Conservation (phyloP, 2,888 invertebrate genomes). For the Stictocephala bisonia region DNA sequence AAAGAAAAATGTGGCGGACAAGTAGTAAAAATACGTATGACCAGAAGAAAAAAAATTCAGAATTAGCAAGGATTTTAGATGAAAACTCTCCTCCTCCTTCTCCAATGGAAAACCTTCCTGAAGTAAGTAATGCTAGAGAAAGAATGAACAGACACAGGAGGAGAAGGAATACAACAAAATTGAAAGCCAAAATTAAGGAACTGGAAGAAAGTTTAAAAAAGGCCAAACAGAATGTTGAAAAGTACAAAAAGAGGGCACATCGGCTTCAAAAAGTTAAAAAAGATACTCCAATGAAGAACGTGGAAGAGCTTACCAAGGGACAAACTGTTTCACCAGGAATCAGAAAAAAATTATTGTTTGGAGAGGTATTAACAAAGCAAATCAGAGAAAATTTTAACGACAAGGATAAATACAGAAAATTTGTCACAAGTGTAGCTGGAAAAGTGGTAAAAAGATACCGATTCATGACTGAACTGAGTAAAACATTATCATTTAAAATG, state of each 20-base stretch:
- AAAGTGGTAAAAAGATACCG: conserved; percentile 14
- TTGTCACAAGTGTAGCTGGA: conserved; percentile 2
- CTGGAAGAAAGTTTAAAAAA: conserved; percentile 32
- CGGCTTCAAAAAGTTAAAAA: conserved; percentile 20
- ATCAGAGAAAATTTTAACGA: conserved; percentile 32
- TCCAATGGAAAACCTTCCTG: conserved; percentile 1
- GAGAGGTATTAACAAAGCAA: conserved; percentile 17
- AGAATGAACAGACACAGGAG: conserved; percentile 17
- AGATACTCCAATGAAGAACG: conserved; percentile 22
- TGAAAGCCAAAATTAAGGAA: conserved; percentile 23
- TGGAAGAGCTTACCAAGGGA: conserved; percentile 14
- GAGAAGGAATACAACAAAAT: conserved; percentile 30
- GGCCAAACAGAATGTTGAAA: conserved; percentile 10
- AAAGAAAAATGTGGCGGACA: conserved; percentile 13
- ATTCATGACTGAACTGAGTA: conserved; percentile 14
- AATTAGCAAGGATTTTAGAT: conserved; percentile 3
- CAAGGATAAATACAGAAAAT: conserved; percentile 17
- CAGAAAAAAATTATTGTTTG: conserved; percentile 15
- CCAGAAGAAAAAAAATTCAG: conserved; percentile 9
- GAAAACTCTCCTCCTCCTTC: conserved; percentile 24
- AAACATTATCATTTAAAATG: conserved; percentile 30
- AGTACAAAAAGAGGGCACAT: conserved; percentile 29
- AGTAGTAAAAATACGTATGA: conserved; percentile 24
- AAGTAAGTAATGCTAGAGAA: not conserved
- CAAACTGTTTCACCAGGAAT: conserved; percentile 27